phyloP scores from a whole-genome alignment of 2,797 vertebrate genomes.

The Yasuhikotakia modesta region DNA sequence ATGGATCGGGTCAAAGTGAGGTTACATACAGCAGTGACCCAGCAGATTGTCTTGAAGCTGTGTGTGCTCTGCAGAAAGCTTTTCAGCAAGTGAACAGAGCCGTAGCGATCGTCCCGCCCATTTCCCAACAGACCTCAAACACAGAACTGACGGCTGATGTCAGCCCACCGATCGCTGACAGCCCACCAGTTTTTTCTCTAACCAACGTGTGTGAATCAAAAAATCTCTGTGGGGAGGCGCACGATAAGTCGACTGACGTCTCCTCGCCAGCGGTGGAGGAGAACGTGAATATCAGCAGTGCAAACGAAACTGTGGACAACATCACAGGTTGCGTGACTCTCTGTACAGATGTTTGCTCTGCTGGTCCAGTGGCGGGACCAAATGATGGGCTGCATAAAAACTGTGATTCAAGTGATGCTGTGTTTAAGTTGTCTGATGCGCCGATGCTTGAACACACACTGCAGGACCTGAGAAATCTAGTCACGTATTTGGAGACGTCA shows the following conservation, averaged over 20 bases:
- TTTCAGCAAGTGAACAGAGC: constrained; percentile 33
- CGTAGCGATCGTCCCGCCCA: constrained; percentile 52
- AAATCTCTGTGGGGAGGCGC: background rate
- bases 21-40: constrained; percentile 8
- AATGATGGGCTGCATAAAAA: background rate
- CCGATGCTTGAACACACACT: constrained; percentile 25
- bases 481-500: constrained; percentile 11
- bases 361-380: background rate
- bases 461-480: background rate
- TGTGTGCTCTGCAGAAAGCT: constrained; percentile 10
- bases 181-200: constrained; percentile 24
- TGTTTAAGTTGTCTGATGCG: constrained; percentile 15
- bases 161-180: background rate
- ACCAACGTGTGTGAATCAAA: background rate
- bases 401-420: background rate
- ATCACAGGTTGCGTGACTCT: background rate
- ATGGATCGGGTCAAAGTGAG: background rate
- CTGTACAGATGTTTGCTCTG: background rate
- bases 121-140: constrained; percentile 41
- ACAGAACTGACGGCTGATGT: background rate
- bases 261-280: background rate
- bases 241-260: background rate
- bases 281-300: background rate
- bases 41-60: constrained; percentile 17
- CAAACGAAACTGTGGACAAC: background rate